Evolutionary conservation across 2,113 vertebrate genomes (phyloP).

Genomic region (Australoheros scitulus): DNA sequence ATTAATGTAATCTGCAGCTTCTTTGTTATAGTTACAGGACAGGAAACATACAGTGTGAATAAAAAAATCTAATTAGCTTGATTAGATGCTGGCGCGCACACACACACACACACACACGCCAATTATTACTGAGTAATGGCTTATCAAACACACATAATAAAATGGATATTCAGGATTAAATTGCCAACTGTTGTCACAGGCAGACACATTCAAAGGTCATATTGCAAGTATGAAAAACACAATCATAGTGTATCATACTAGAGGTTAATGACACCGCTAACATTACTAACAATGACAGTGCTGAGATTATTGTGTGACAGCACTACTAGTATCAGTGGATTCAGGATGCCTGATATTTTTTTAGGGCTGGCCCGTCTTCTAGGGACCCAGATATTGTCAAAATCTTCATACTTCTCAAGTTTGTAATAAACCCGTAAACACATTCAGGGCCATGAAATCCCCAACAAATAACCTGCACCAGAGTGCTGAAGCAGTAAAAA

Average conservation of each 20-base stretch:
- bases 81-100: background rate
- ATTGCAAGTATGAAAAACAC: background rate
- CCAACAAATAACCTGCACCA: constrained; percentile 18
- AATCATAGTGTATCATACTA: background rate
- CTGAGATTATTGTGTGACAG: constrained; percentile 10
- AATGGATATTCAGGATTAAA: background rate
- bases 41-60: background rate
- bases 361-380: background rate
- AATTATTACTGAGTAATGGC: background rate
- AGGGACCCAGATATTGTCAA: background rate
- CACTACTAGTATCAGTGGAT: background rate
- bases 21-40: background rate
- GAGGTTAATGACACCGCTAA: background rate
- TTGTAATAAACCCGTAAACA: constrained; percentile 15
- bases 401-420: constrained; percentile 8
- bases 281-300: background rate
- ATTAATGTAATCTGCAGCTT: background rate
- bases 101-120: background rate
- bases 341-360: background rate
- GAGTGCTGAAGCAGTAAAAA: constrained; percentile 10
- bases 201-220: background rate
- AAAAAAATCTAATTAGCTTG: background rate
- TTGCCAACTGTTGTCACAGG: background rate
- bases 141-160: background rate
- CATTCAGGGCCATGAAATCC: constrained; percentile 18